phyloP scores from a whole-genome alignment of 1,140 invertebrate genomes.

The Probaryconus sp. region DNA sequence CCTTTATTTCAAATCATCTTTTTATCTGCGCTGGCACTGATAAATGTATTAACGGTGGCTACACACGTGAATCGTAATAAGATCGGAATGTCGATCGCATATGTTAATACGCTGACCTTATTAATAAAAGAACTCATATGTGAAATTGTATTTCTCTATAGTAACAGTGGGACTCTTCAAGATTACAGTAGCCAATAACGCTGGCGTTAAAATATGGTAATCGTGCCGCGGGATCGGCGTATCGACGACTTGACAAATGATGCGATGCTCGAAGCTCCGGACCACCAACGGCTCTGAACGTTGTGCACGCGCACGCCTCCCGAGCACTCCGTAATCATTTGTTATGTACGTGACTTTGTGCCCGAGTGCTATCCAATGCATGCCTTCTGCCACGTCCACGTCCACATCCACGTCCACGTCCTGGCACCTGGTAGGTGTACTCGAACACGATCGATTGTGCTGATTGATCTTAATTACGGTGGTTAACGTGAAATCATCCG shows the following conservation, averaged over 20 bases:
- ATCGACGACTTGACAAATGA: slow-evolving; percentile 79
- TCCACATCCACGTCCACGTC: slow-evolving; percentile 41
- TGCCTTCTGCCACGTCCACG: slow-evolving; percentile 66
- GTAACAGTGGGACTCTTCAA: slow-evolving; percentile 15
- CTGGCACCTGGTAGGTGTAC: slow-evolving; percentile 36
- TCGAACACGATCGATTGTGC: slow-evolving; percentile 22
- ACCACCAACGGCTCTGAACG: slow-evolving; percentile 75
- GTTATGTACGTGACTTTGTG: slow-evolving; percentile 75
- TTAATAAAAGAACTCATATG: slow-evolving; percentile 31
- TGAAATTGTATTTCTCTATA: slow-evolving; percentile 34
- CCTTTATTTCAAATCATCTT: slow-evolving; percentile 34
- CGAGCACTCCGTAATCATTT: slow-evolving; percentile 72
- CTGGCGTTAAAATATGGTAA: slow-evolving; percentile 78
- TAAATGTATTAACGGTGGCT: slow-evolving; percentile 41
- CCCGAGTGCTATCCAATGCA: slow-evolving; percentile 67
- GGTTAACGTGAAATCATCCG: slow-evolving; percentile 13
- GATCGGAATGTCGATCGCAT: slow-evolving; percentile 41
- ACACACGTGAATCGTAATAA: slow-evolving; percentile 43
- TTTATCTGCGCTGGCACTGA: slow-evolving; percentile 38
- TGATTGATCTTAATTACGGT: slow-evolving; percentile 36
- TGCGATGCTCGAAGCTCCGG: slow-evolving; percentile 71
- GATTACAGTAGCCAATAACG: slow-evolving; percentile 77
- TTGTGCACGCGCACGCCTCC: slow-evolving; percentile 63
- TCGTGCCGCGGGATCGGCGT: slow-evolving; percentile 74
- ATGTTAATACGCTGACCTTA: slow-evolving; percentile 46